These are phyloP conservation scores for Epinephelus lanceolatus DNA, from an alignment of 2,113 vertebrate species.

Conservation along the genomic window DNA sequence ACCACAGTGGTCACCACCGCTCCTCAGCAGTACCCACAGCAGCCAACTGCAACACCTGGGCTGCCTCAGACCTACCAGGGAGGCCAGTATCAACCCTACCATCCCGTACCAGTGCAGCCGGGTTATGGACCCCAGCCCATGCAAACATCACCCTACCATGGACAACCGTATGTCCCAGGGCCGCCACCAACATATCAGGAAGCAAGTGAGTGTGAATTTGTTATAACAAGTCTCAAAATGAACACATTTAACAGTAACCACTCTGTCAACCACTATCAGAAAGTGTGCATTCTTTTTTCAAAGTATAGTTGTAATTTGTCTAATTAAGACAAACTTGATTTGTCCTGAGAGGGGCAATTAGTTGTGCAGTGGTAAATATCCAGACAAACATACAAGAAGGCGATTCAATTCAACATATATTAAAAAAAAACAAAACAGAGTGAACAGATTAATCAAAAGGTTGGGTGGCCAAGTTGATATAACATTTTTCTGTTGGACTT, in stretches of 20 bases:
- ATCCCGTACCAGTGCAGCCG: conserved; percentile 86
- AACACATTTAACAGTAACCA: neutral
- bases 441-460: too few relatives aligned
- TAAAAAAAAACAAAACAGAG: too few relatives aligned
- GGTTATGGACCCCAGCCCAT: conserved; percentile 82
- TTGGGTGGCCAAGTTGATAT: too few relatives aligned
- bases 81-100: conserved; percentile 87
- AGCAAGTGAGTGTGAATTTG: conserved; percentile 76
- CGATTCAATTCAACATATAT: too few relatives aligned
- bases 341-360: too few relatives aligned
- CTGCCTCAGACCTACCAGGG: conserved; percentile 81
- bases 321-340: too few relatives aligned
- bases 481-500: too few relatives aligned
- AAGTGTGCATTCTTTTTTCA: too few relatives aligned
- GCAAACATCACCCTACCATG: conserved; percentile 75
- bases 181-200: conserved; percentile 92
- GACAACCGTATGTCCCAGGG: conserved; percentile 83
- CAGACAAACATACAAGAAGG: too few relatives aligned
- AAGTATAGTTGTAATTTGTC: too few relatives aligned
- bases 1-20: conserved; percentile 87
- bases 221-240: neutral
- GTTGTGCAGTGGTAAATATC: too few relatives aligned
- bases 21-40: conserved; percentile 84
- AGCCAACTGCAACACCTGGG: conserved; percentile 60
- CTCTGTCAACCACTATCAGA: too few relatives aligned